phyloP scores from a whole-genome alignment of 1,140 invertebrate species.

The Drosophila obscura region DNA sequence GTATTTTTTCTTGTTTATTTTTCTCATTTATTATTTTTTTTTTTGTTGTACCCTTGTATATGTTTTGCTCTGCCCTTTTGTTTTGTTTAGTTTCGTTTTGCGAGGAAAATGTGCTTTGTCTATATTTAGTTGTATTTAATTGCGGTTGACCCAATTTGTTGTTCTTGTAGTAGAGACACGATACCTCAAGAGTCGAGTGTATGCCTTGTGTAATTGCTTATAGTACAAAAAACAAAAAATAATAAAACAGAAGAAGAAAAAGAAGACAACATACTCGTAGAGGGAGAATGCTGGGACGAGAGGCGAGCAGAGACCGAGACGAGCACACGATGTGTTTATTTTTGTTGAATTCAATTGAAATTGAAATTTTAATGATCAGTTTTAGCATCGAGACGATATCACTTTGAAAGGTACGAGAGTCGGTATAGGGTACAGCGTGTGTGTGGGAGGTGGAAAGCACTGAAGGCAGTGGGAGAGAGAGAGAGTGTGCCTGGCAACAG shows the following conservation, averaged over 20 bases:
- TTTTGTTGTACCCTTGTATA: background rate
- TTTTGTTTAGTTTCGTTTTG: constrained; percentile 15
- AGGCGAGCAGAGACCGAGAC: constrained; percentile 16
- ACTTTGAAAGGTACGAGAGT: constrained; percentile 23
- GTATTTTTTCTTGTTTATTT: background rate
- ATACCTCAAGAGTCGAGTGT: background rate
- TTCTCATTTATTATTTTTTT: constrained; percentile 25
- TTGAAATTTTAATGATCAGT: constrained; percentile 51
- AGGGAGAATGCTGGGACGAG: constrained; percentile 9
- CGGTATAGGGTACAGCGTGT: too few relatives aligned
- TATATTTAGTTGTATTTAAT: constrained; percentile 74
- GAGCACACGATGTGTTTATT: constrained; percentile 52
- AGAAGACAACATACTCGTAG: constrained; percentile 3
- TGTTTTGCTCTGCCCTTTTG: constrained; percentile 4
- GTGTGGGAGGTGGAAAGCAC: background rate
- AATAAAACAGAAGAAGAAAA: background rate
- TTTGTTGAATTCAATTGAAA: constrained; percentile 73
- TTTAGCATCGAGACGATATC: constrained; percentile 11
- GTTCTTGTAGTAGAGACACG: constrained; percentile 40
- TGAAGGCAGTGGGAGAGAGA: background rate
- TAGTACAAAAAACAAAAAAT: constrained; percentile 35
- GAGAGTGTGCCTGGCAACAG: constrained; percentile 26
- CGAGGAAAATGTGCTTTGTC: constrained; percentile 49
- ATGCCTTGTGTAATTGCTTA: constrained; percentile 56
- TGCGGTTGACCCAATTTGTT: constrained; percentile 72